Conservation (phyloP, 2,888 invertebrate genomes). For the Rhopalosiphum nymphaeae region DNA sequence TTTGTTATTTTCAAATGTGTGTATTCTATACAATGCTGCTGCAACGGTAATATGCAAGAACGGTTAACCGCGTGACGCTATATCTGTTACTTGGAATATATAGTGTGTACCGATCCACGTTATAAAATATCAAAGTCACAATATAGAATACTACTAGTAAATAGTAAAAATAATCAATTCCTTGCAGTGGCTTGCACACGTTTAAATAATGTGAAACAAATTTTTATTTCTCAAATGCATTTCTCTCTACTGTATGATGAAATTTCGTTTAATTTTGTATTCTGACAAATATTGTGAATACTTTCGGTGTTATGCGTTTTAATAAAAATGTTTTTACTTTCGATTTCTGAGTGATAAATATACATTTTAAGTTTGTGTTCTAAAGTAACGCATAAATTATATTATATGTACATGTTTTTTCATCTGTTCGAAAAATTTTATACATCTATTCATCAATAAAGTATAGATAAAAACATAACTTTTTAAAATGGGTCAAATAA, state of each 20-base stretch:
- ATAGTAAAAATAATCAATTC: too few relatives aligned
- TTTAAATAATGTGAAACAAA: neutral
- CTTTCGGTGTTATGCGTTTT: neutral
- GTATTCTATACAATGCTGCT: neutral
- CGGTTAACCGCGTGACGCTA: neutral
- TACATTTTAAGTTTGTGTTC: neutral
- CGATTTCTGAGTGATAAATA: neutral
- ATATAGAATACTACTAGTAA: neutral
- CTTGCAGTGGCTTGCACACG: neutral
- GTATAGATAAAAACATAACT: slow-evolving; percentile 9
- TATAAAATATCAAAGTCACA: neutral
- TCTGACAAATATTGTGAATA: neutral
- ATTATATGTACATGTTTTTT: neutral
- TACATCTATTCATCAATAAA: neutral
- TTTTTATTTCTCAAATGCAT: neutral
- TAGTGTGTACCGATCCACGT: neutral
- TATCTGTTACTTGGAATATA: neutral
- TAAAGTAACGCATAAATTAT: slow-evolving; percentile 16
- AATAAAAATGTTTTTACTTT: neutral
- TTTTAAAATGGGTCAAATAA: neutral
- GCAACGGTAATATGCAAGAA: neutral
- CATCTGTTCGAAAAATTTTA: neutral
- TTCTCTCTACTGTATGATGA: neutral
- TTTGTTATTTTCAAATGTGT: neutral
- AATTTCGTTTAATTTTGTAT: slow-evolving; percentile 1